Conservation (phyloP, 2,797 vertebrate species). For the Pelodytes ibericus region DNA sequence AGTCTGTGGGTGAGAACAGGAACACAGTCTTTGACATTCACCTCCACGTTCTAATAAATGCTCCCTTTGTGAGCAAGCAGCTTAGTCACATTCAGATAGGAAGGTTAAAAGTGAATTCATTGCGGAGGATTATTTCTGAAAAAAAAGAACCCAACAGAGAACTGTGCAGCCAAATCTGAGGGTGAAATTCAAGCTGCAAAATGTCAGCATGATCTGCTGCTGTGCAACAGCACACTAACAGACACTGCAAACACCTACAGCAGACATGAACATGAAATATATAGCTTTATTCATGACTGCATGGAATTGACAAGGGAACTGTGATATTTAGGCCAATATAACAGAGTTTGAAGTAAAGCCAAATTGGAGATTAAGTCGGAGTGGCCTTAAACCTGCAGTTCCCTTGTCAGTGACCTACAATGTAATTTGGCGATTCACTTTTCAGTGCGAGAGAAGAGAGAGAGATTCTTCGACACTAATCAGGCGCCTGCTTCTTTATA, state of each 20-base stretch:
- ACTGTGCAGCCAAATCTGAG: slow-evolving; percentile 2
- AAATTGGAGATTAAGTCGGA: too few species aligned
- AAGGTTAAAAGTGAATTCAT: not conserved
- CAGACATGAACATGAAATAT: not conserved
- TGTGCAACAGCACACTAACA: not conserved
- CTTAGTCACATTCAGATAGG: slow-evolving; percentile 32
- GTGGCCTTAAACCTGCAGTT: too few species aligned
- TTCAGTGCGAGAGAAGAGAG: too few species aligned
- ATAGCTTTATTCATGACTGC: too few species aligned
- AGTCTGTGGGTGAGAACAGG: not conserved
- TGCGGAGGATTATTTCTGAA: not conserved
- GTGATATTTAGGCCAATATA: too few species aligned
- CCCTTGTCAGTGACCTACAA: too few species aligned
- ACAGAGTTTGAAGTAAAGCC: too few species aligned
- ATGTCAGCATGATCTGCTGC: slow-evolving; percentile 25
- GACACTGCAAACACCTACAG: not conserved
- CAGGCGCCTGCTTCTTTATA: too few species aligned
- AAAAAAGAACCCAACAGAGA: not conserved
- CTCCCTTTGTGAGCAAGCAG: slow-evolving; percentile 1
- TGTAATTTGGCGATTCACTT: too few species aligned
- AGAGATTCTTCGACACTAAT: too few species aligned
- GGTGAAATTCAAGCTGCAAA: slow-evolving; percentile 18
- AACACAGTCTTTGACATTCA: slow-evolving; percentile 20
- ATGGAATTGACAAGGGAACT: too few species aligned
- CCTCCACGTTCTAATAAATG: not conserved